phyloP scores from a whole-genome alignment of 2,888 invertebrate genomes.

The Drosophila maculinotata region DNA sequence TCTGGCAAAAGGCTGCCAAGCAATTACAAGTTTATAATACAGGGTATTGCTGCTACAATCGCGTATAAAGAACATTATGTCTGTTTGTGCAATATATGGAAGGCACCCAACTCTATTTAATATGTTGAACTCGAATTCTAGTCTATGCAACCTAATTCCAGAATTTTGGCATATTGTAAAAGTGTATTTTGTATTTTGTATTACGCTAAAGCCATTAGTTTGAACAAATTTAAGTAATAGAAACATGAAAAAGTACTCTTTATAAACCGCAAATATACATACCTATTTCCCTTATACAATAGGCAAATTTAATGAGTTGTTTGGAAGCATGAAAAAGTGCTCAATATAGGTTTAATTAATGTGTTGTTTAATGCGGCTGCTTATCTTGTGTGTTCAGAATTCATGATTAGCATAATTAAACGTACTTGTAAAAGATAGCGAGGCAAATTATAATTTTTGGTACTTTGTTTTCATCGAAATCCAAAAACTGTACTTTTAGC shows the following conservation, averaged over 20 bases:
- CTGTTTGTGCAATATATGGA: not conserved
- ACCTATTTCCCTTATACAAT: too few species aligned
- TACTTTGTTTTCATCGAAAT: not conserved
- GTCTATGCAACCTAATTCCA: too few species aligned
- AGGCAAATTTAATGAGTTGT: not conserved
- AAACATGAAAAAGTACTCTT: too few species aligned
- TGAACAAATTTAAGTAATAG: not conserved
- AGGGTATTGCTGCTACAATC: too few species aligned
- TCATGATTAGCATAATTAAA: not conserved
- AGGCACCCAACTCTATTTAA: too few species aligned
- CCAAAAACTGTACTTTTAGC: not conserved
- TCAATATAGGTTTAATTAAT: not conserved
- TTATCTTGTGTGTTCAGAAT: not conserved
- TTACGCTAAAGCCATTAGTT: not conserved
- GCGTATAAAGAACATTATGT: too few species aligned
- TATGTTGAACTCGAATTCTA: too few species aligned
- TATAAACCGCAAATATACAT: too few species aligned
- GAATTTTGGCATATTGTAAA: too few species aligned
- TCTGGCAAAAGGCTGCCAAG: not conserved
- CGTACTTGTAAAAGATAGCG: not conserved
- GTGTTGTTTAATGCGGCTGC: not conserved
- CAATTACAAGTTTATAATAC: constrained; percentile 1
- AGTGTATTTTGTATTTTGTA: too few species aligned
- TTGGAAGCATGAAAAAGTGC: not conserved
- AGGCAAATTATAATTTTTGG: not conserved